Base-by-base conservation (phyloP, 1,140 invertebrate genomes). In the Microplitis mediator region DNA sequence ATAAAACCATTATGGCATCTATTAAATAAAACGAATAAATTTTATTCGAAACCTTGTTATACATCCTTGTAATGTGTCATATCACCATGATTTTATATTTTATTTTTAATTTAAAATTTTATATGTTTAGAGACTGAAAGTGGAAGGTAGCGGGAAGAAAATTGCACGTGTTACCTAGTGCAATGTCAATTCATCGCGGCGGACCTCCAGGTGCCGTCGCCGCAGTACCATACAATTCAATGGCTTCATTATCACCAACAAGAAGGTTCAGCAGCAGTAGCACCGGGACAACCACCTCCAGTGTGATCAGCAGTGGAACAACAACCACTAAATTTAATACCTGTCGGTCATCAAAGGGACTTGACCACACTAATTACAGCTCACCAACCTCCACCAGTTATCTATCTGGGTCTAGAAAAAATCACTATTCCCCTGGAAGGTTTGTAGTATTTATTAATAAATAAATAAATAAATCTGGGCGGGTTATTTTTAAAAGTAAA, bases 171-270 rank as follows among this genome's bases (percentile, higher is more conserved):
- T 64, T 13, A 34, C 67, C 62, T 54, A 69, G 71, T 79, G 78
- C 79, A 78, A 87, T 87, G 85, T 80, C 85, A 77, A 85, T 80
- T 74, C 81, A 86, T 78, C 79, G 81, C 71, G 80, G 84, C 32
- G 82, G 79, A 66, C 81, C 84, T 75, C 75, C 83, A 71, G 85
- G 83, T 72, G 80, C 84, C 74, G 84, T 87, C 71, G 83, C 85
- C 72, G 79, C 85, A 73, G 79, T 85, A 13, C 83, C 81, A 31
- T 86, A 83, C 73, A 85, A 79, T 65, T 76, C 83, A 71, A 86
- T 87, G 82, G 79, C 82, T 56, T 80, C 85, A 16, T 76, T 86
- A 36, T 86, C 84, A 62, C 84, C 85, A 4, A 83, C 73, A 68
- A 78, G 82, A 31, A 79, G 84, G 67, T 84, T 79, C 64, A 77